These are phyloP conservation scores for Gallinago nigripennis DNA, from an alignment of 2,797 vertebrate genomes.

Conservation along the genomic window DNA sequence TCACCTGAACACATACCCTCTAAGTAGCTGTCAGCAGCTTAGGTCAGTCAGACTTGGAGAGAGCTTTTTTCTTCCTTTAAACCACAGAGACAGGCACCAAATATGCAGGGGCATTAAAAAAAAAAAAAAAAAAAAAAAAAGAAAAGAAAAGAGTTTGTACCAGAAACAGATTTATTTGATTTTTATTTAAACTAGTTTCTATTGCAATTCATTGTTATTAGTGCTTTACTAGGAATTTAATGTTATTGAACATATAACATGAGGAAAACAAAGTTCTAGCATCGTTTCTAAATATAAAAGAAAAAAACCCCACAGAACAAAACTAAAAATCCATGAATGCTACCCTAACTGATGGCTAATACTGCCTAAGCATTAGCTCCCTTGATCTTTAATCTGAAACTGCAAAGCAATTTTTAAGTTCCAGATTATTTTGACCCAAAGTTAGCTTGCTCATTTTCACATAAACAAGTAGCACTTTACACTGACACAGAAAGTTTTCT, in stretches of 20 bases:
- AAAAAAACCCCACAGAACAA: no score
- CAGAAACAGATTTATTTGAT: background rate
- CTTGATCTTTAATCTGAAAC: background rate
- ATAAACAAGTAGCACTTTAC: background rate
- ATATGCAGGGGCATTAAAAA: accelerated
- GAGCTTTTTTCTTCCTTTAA: background rate
- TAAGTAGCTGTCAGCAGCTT: background rate
- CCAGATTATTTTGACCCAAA: background rate
- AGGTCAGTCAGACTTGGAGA: background rate
- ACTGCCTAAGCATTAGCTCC: background rate
- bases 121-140: background rate
- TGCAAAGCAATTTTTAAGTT: background rate
- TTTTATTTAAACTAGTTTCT: background rate
- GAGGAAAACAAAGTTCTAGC: background rate
- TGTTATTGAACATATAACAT: background rate
- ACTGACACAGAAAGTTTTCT: background rate
- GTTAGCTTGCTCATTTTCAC: background rate
- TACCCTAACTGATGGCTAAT: background rate
- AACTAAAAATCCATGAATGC: background rate
- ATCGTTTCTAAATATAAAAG: background rate
- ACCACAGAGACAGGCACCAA: background rate
- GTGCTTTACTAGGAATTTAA: background rate
- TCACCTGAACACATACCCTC: background rate
- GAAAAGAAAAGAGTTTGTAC: background rate
- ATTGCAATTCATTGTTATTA: background rate